These are phyloP conservation scores for Augochlorella aurata DNA, from an alignment of 2,888 invertebrate species.

Conservation along the genomic window DNA sequence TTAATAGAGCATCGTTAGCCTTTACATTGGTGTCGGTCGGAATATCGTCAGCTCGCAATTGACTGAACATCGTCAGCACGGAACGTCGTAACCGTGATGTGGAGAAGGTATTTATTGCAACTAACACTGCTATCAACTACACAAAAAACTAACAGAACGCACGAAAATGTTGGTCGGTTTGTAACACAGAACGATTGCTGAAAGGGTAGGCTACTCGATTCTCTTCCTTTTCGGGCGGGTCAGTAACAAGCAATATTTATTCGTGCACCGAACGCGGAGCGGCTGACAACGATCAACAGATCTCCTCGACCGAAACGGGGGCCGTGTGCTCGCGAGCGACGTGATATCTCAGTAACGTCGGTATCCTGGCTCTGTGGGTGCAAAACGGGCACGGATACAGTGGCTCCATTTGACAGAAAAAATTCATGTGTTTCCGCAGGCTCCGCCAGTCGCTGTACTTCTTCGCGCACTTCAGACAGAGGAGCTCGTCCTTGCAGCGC, in stretches of 20 bases:
- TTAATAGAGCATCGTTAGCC: neutral
- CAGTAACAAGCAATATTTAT: neutral
- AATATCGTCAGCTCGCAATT: neutral
- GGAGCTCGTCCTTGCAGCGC: slow-evolving; percentile 70
- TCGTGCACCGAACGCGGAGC: neutral
- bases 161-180: neutral
- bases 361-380: slow-evolving; percentile 68
- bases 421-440: slow-evolving; percentile 75
- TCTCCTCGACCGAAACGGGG: slow-evolving; percentile 6
- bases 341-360: slow-evolving; percentile 71
- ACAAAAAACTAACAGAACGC: slow-evolving; percentile 5
- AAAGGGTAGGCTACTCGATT: neutral
- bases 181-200: neutral
- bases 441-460: slow-evolving; percentile 74
- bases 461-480: slow-evolving; percentile 72
- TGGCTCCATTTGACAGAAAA: slow-evolving; percentile 74
- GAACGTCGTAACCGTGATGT: neutral
- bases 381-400: slow-evolving; percentile 72
- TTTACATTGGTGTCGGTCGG: neutral
- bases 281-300: neutral
- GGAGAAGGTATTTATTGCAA: slow-evolving; percentile 37
- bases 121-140: slow-evolving; percentile 2
- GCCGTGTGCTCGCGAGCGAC: slow-evolving; percentile 68
- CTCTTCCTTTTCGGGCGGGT: neutral
- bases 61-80: neutral